Conservation (phyloP, 1,140 invertebrate genomes). For the Zaprionus vittiger region DNA sequence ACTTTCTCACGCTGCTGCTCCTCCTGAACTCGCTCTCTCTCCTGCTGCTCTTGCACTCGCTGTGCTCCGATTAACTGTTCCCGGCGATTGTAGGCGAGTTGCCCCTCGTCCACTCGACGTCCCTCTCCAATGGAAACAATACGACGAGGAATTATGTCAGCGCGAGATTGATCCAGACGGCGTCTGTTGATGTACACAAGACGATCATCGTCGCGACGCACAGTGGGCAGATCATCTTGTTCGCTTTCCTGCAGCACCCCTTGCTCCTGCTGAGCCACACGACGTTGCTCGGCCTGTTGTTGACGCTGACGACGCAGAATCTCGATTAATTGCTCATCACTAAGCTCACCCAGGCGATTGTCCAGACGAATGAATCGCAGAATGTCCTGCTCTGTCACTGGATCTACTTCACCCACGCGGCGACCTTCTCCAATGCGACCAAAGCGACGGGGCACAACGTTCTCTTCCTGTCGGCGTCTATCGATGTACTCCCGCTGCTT, state of each 20-base stretch:
- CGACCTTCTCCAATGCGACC: constrained; percentile 55
- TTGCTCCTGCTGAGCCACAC: neutral
- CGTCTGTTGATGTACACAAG: constrained; percentile 47
- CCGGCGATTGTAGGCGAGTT: constrained; percentile 45
- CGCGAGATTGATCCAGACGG: neutral
- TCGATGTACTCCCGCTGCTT: constrained; percentile 50
- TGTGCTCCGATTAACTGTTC: constrained; percentile 55
- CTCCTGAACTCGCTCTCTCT: neutral
- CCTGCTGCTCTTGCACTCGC: neutral
- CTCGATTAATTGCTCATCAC: constrained; percentile 56
- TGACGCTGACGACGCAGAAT: constrained; percentile 55
- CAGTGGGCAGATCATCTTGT: neutral
- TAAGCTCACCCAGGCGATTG: constrained; percentile 45
- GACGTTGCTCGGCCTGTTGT: neutral
- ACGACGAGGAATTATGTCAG: constrained; percentile 8
- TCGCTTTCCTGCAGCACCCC: neutral
- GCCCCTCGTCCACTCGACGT: constrained; percentile 46
- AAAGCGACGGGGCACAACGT: constrained; percentile 9
- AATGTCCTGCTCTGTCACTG: constrained; percentile 46
- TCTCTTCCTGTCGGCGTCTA: constrained; percentile 12
- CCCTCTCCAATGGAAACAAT: constrained; percentile 50
- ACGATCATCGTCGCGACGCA: constrained; percentile 42
- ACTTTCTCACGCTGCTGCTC: neutral
- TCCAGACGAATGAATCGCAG: constrained; percentile 54
- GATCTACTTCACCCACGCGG: constrained; percentile 45